phyloP scores from a whole-genome alignment of 2,113 vertebrate genomes.

The Syrmaticus mikado region DNA sequence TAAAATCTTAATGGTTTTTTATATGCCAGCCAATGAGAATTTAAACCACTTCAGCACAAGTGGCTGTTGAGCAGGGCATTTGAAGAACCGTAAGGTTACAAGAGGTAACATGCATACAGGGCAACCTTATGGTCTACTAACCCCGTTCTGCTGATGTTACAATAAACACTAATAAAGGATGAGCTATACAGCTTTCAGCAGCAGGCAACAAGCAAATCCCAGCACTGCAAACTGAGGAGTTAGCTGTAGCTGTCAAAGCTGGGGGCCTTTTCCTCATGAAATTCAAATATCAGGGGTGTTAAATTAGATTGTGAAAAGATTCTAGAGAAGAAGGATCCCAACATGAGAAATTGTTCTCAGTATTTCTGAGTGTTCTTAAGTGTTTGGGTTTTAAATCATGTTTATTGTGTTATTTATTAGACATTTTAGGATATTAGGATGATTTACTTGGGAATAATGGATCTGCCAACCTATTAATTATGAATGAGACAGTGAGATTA shows the following conservation, averaged over 20 bases:
- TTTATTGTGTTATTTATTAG: not conserved
- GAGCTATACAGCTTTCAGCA: not conserved
- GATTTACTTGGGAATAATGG: not conserved
- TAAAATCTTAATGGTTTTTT: not conserved
- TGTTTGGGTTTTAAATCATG: not conserved
- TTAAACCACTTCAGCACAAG: no score
- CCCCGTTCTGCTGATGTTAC: not conserved
- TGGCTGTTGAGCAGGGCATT: not conserved
- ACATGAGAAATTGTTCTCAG: not conserved
- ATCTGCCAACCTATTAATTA: not conserved
- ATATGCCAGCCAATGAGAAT: no score
- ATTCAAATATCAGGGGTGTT: not conserved
- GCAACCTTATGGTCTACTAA: not conserved
- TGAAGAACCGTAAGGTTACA: not conserved
- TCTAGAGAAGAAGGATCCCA: not conserved
- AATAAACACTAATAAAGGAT: not conserved
- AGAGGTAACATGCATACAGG: accelerated
- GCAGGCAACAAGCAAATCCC: not conserved
- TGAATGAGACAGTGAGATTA: not conserved
- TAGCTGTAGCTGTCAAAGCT: not conserved
- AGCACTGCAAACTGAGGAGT: not conserved
- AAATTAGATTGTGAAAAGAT: not conserved
- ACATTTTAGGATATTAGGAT: not conserved
- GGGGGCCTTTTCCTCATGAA: not conserved
- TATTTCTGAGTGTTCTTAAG: not conserved